Percentiles rank a stretch among this genome's conserved stretches.
Conservation (phyloP, 2,797 vertebrate species). For the Perodicticus potto region DNA sequence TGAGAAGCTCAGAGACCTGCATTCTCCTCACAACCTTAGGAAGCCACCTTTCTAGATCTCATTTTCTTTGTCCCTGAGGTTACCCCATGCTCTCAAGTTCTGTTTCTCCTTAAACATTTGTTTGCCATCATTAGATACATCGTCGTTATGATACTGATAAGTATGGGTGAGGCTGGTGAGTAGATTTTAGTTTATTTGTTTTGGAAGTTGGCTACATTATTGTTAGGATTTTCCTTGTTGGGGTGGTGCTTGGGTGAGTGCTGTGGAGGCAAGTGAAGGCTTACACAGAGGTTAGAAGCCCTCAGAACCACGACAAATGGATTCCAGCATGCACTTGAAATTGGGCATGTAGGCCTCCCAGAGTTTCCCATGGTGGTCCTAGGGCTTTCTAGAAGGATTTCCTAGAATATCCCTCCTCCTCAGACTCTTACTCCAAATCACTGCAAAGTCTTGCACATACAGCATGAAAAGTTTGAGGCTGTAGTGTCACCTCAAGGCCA, state of each 20-base stretch:
- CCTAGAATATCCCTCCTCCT: conserved; percentile 19
- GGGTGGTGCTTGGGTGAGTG: conserved; percentile 29
- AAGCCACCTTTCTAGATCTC: neutral
- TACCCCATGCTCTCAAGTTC: conserved; percentile 39
- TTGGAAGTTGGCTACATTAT: conserved; percentile 55
- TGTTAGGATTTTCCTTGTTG: conserved; percentile 71
- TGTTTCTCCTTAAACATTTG: conserved; percentile 51
- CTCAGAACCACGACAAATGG: neutral
- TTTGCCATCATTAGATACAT: conserved; percentile 40
- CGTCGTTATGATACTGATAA: conserved; percentile 32
- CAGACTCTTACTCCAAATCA: neutral
- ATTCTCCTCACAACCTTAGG: neutral
- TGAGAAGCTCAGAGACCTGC: conserved; percentile 12
- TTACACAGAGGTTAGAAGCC: neutral
- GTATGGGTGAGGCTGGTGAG: conserved; percentile 48
- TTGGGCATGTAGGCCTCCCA: neutral
- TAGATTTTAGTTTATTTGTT: conserved; percentile 72
- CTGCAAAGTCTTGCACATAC: neutral
- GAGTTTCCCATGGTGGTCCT: neutral
- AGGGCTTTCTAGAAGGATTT: conserved; percentile 53
- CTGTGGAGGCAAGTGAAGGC: neutral
- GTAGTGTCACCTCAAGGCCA: neutral
- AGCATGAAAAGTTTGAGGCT: neutral
- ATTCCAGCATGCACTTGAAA: neutral
- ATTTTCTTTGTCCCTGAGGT: neutral